Evolutionary conservation across 1,140 invertebrate genomes (phyloP), one percentile per base, ranked within the genome.

Genomic region (Eulimnadia texana): DNA sequence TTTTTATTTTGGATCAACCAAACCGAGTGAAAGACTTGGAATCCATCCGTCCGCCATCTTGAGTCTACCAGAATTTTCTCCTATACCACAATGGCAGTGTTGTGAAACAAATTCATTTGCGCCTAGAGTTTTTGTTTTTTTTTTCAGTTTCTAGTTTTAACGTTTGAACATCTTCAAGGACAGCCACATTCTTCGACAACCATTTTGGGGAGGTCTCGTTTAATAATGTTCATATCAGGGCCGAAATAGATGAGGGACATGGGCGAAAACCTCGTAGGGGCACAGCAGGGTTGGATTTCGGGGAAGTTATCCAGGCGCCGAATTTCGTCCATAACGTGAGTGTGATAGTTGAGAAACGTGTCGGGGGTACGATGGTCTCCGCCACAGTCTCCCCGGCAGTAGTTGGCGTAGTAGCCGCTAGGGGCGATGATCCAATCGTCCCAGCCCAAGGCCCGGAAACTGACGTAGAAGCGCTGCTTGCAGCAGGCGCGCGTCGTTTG

Each of bases 171-270:
- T 24, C 20, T 52, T 59, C 28, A 93, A 60, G 89, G 87, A 76
- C 93, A 96, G 58, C 92, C 91, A 75, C 93, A 97, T 77, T 94
- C 88, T 73, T 94, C 90, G 28, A 95, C 90, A 63, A 93, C 87
- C 91, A 96, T 96, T 78, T 93, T 92, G 65, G 92, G 91, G 69
- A 97, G 76, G 75, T 94, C 89, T 66, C 89, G 80, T 73, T 93
- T 93, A 71, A 95, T 90, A 70, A 95, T 90, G 73, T 90, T 92
- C 62, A 83, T 82, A 73, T 90, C 84, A 53, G 86, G 84, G 64
- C 90, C 90, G 74, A 92, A 92, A 75, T 97, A 95, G 67, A 95
- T 91, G 66, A 97, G 78, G 56, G 90, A 91, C 80, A 95, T 88
- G 67, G 88, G 82, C 25, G 88, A 89, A 73, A 94, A 90, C 73